Evolutionary conservation across 2,888 invertebrate genomes (phyloP).

Genomic region (Andrena haemorrhoa): DNA sequence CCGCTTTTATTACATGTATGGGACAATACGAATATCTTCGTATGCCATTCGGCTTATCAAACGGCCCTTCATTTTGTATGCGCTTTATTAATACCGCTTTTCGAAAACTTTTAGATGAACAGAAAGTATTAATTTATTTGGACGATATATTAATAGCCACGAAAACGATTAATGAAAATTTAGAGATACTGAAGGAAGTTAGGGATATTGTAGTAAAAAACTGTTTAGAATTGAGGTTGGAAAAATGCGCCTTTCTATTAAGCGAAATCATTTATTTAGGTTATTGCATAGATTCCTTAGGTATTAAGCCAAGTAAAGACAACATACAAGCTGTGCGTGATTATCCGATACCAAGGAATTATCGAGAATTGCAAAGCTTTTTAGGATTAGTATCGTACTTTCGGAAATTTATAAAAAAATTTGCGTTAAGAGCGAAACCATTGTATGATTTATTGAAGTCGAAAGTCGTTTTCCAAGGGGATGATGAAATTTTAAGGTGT

Average conservation of each 20-base stretch:
- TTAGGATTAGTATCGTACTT: background rate
- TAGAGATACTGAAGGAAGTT: constrained; percentile 33
- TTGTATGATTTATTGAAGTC: constrained; percentile 20
- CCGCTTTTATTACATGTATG: background rate
- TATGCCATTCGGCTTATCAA: too few species aligned
- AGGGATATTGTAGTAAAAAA: constrained; percentile 13
- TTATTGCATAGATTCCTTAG: constrained; percentile 49
- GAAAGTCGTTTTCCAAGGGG: background rate
- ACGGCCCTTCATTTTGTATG: constrained; percentile 8
- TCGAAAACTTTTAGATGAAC: constrained; percentile 6
- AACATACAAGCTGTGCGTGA: too few species aligned
- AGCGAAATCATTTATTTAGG: constrained; percentile 62
- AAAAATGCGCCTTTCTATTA: constrained; percentile 63
- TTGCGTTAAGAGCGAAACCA: constrained; percentile 13
- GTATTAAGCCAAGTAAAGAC: constrained; percentile 53
- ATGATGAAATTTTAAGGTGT: constrained; percentile 2
- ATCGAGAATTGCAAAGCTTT: background rate
- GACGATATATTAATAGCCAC: constrained; percentile 19
- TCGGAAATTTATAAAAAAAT: constrained; percentile 22
- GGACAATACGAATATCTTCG: constrained; percentile 16
- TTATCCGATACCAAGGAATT: constrained; percentile 7
- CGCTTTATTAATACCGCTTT: background rate
- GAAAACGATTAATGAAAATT: constrained; percentile 30
- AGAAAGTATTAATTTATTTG: constrained; percentile 11
- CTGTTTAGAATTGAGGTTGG: constrained; percentile 44